Conservation (phyloP, 2,888 invertebrate genomes). For the Hypomecis punctinalis region DNA sequence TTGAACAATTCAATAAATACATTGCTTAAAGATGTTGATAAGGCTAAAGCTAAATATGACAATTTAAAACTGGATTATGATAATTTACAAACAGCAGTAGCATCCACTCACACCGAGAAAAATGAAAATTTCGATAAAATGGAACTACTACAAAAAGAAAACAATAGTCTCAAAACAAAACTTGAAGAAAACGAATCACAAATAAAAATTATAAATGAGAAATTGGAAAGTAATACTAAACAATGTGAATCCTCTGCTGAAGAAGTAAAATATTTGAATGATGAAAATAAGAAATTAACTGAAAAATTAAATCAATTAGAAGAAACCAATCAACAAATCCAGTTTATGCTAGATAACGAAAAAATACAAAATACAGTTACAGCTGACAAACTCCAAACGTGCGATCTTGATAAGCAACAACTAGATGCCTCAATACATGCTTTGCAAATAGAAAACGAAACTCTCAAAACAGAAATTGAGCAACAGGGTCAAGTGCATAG, state of each 20-base stretch:
- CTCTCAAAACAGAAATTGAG: constrained; percentile 8
- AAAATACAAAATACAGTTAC: constrained; percentile 20
- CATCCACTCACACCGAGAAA: constrained; percentile 44
- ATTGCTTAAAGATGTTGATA: constrained; percentile 28
- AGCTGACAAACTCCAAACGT: constrained; percentile 15
- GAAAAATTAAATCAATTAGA: constrained; percentile 23
- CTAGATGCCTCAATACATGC: constrained; percentile 9
- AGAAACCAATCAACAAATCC: constrained; percentile 22
- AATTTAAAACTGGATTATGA: constrained; percentile 30
- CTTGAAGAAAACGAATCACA: constrained; percentile 43
- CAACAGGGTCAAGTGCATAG: constrained; percentile 14
- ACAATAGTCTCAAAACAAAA: constrained; percentile 49
- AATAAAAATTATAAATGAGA: constrained; percentile 36
- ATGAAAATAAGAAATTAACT: constrained; percentile 23
- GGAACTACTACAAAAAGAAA: constrained; percentile 47
- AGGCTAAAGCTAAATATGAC: constrained; percentile 23
- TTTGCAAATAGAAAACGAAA: constrained; percentile 13
- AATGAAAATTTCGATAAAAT: constrained; percentile 46
- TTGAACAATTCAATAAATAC: constrained; percentile 13
- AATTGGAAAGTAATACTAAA: constrained; percentile 40
- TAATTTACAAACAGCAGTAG: constrained; percentile 51
- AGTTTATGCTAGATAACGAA: constrained; percentile 28
- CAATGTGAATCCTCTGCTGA: constrained; percentile 34
- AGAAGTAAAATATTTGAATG: constrained; percentile 13
- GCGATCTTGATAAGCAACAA: constrained; percentile 22